A percentile compares a stretch with the other conserved stretches of the same genome.
Evolutionary conservation across 92 coral and sea anemone species (phyloP).

Genomic region (Muricea muricata): DNA sequence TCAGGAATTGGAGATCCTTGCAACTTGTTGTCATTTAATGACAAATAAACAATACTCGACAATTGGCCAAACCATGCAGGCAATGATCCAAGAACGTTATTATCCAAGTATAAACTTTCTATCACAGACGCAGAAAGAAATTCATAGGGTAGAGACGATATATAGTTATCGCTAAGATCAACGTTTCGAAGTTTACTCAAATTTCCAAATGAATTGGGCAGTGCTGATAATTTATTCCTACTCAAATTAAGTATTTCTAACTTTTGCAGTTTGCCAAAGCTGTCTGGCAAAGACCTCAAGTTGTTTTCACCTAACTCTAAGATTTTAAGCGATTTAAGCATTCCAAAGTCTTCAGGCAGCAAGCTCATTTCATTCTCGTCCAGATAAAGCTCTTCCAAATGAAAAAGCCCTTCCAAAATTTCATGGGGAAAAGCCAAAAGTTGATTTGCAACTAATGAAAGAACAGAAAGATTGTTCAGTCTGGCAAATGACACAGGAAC

Average conservation of each 20-base stretch:
- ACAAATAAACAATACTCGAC: constrained; percentile 64
- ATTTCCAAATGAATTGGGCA: constrained; percentile 78
- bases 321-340: constrained; percentile 67
- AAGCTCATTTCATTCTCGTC: constrained; percentile 78
- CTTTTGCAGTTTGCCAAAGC: constrained; percentile 70
- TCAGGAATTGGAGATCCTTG: constrained; percentile 72
- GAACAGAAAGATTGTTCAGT: constrained; percentile 61
- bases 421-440: constrained; percentile 60
- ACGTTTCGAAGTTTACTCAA: constrained; percentile 63
- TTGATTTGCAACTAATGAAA: constrained; percentile 75
- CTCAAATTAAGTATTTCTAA: constrained; percentile 82
- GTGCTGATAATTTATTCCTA: constrained; percentile 66
- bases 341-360: constrained; percentile 74
- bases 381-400: constrained; percentile 72
- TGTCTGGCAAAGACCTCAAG: constrained; percentile 70
- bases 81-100: constrained; percentile 69
- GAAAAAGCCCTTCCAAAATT: constrained; percentile 61
- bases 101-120: constrained; percentile 77
- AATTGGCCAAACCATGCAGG: constrained; percentile 88
- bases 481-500: constrained; percentile 68
- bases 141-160: constrained; percentile 67
- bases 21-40: constrained; percentile 79
- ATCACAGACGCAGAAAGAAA: constrained; percentile 73
- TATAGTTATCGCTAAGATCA: constrained; percentile 74
- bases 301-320: constrained; percentile 88